Conservation (phyloP, 2,113 vertebrate genomes). For the Podarcis muralis region DNA sequence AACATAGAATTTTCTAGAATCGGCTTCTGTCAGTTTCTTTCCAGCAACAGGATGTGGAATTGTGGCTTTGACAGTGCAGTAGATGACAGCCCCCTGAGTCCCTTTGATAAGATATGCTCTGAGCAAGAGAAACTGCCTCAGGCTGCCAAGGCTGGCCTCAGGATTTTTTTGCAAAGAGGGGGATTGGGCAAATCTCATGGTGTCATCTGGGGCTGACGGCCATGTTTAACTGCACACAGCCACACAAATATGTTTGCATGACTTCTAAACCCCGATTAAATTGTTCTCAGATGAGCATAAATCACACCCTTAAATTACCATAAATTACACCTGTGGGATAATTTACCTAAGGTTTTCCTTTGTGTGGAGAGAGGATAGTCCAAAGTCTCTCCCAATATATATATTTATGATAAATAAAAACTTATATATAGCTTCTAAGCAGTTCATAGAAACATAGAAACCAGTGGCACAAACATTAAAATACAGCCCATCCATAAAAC, state of each 20-base stretch:
- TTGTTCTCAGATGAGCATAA: not conserved
- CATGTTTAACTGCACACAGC: not conserved
- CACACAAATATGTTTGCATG: not conserved
- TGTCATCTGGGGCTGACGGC: not conserved
- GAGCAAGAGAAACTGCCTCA: not conserved
- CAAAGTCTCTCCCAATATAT: not conserved
- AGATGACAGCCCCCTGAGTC: not conserved
- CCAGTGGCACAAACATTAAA: too few relatives aligned
- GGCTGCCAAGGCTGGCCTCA: not conserved
- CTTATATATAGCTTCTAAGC: too few relatives aligned
- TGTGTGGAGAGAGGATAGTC: not conserved
- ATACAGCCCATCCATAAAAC: too few relatives aligned
- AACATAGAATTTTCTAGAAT: constrained; percentile 6
- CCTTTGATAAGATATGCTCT: not conserved
- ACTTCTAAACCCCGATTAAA: not conserved
- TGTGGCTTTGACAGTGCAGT: not conserved
- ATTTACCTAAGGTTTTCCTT: not conserved
- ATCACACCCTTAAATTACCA: not conserved
- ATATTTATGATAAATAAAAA: too few relatives aligned
- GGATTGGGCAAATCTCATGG: not conserved
- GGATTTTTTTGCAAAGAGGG: not conserved
- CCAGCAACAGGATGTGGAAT: constrained; percentile 1
- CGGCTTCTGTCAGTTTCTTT: not conserved
- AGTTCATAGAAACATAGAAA: too few relatives aligned
- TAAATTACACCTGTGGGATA: not conserved